A percentile compares a stretch with the other conserved stretches of the same genome.
phyloP scores from a whole-genome alignment of 2,888 invertebrate species.

The Chymomyza fuscimana region DNA sequence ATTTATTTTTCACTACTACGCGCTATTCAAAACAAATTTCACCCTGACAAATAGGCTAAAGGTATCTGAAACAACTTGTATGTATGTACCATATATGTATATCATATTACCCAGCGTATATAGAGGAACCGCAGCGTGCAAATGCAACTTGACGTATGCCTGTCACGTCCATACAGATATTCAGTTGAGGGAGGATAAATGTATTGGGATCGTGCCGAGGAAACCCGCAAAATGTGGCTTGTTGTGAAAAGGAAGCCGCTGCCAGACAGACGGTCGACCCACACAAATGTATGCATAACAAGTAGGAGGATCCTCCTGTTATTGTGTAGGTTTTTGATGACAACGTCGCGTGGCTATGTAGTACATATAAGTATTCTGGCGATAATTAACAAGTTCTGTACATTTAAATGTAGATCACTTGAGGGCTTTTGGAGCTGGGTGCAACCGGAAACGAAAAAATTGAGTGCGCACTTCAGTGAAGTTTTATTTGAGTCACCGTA shows the following conservation, averaged over 20 bases:
- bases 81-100: background rate
- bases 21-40: slow-evolving; percentile 26
- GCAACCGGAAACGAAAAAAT: slow-evolving; percentile 49
- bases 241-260: slow-evolving; percentile 30
- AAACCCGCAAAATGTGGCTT: slow-evolving; percentile 60
- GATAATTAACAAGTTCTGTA: slow-evolving; percentile 67
- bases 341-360: slow-evolving; percentile 20
- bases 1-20: slow-evolving; percentile 22
- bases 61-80: slow-evolving; percentile 16
- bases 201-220: slow-evolving; percentile 32
- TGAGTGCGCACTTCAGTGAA: background rate
- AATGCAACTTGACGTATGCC: slow-evolving; percentile 55
- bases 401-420: slow-evolving; percentile 63
- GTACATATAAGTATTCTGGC: slow-evolving; percentile 31
- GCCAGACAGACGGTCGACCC: slow-evolving; percentile 24
- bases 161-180: slow-evolving; percentile 47
- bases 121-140: slow-evolving; percentile 1
- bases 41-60: slow-evolving; percentile 4
- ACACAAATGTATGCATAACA: slow-evolving; percentile 36
- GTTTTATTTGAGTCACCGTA: slow-evolving; percentile 4
- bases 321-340: slow-evolving; percentile 19
- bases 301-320: slow-evolving; percentile 39
- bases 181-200: slow-evolving; percentile 31
- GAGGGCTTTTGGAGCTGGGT: slow-evolving; percentile 41
- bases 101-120: slow-evolving; percentile 42